Evolutionary conservation across 2,113 vertebrate genomes (phyloP).

Genomic region (Nerophis lumbriciformis): DNA sequence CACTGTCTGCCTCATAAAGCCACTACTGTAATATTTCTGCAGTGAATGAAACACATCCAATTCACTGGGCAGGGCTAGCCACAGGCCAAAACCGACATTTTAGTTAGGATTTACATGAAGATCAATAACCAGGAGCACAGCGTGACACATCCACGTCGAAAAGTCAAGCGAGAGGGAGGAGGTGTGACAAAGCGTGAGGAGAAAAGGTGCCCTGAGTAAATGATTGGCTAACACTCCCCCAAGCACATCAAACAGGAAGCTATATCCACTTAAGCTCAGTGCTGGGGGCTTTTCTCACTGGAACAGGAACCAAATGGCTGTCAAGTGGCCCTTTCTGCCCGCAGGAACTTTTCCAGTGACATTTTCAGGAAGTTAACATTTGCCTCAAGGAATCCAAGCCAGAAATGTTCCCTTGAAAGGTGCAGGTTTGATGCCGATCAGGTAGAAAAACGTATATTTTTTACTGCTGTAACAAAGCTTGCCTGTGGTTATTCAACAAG

Average conservation of each 20-base stretch:
- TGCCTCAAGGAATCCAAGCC: conserved; percentile 1
- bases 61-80: conserved; percentile 10
- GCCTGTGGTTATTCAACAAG: not conserved
- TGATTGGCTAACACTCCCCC: conserved; percentile 45
- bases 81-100: conserved; percentile 21
- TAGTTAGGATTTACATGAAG: conserved; percentile 21
- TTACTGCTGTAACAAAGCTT: not conserved
- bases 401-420: too few relatives aligned
- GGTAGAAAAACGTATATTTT: too few relatives aligned
- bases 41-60: conserved; percentile 21
- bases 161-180: conserved; percentile 20
- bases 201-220: conserved; percentile 7
- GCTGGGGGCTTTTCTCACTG: conserved; percentile 23
- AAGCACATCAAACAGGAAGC: conserved; percentile 42
- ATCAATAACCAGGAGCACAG: conserved; percentile 22
- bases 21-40: conserved; percentile 19
- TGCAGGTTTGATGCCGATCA: too few relatives aligned
- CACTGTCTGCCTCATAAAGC: too few relatives aligned
- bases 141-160: conserved; percentile 4
- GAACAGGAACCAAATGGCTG: conserved; percentile 25
- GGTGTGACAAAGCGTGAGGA: conserved; percentile 31
- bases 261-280: conserved; percentile 35
- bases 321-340: conserved; percentile 7
- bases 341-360: conserved; percentile 3
- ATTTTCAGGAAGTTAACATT: conserved; percentile 9